Evolutionary conservation across 2,797 vertebrate genomes (phyloP).

Genomic region (Holocentrus rufus): DNA sequence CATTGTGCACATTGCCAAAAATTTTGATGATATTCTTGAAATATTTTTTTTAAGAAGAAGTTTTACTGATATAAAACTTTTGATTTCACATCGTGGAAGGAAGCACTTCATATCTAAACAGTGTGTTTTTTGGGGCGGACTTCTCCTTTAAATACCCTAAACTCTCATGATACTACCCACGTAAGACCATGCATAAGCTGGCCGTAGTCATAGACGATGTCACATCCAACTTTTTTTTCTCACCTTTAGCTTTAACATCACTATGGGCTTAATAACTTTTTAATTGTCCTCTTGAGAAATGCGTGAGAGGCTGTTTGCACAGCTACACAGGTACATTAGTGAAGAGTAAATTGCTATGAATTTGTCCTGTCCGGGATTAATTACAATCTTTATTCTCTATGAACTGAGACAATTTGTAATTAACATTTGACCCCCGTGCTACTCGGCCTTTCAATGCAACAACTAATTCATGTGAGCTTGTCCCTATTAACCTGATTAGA

Average conservation of each 20-base stretch:
- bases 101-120: not conserved
- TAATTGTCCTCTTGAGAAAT: slow-evolving; percentile 51
- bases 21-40: not conserved
- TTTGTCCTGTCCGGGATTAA: slow-evolving; percentile 66
- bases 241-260: slow-evolving; percentile 48
- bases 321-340: slow-evolving; percentile 48
- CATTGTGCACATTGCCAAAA: too few relatives aligned
- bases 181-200: not conserved
- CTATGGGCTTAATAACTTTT: slow-evolving; percentile 33
- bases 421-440: slow-evolving; percentile 72
- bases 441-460: slow-evolving; percentile 58
- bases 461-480: slow-evolving; percentile 67
- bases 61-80: not conserved
- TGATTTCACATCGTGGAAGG: not conserved
- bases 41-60: too few relatives aligned
- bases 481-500: slow-evolving; percentile 72
- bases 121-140: not conserved
- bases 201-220: slow-evolving; percentile 33
- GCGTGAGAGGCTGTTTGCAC: slow-evolving; percentile 28
- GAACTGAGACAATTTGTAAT: slow-evolving; percentile 75
- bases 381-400: slow-evolving; percentile 71
- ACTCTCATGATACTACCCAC: not conserved
- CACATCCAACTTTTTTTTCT: slow-evolving; percentile 22
- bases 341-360: slow-evolving; percentile 45
- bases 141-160: not conserved